Evolutionary conservation across 2,888 invertebrate genomes (phyloP), one percentile per base, ranked within the genome.

Genomic region (Mechanitis messenoides): DNA sequence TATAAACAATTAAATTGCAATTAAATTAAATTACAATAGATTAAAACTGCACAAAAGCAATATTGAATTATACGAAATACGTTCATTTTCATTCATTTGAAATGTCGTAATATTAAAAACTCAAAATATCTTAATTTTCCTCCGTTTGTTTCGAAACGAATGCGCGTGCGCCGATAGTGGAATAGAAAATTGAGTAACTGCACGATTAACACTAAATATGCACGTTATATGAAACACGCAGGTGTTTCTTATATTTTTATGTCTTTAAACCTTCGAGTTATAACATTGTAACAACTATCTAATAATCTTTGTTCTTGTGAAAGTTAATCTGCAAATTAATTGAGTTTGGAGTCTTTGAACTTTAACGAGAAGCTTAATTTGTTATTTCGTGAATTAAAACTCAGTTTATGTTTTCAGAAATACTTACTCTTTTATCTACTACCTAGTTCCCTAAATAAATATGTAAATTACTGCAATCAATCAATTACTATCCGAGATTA

Each of bases 111-210:
- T 62, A 45, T 5, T 58, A 58, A 62, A 58, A 58, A 61, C 54
- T 56, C 59, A 63, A 65, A 61, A 63, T 57, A 58, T 63, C 53
- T 53, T 61, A 59, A 33, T 64, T 55, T 47, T 60, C 59, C 58
- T 63, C 56, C 58, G 57, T 58, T 62, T 55, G 55, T 71, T 68
- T 64, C 67, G 65, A 68, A 62, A 71, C 61, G 53, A 57, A 55
- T 61, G 64, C 67, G 69, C 68, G 68, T 63, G 60, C 64, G 56
- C 53, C 55, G 62, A 65, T 58, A 63, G 53, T 58, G 58, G 53
- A 68, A 68, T 71, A 67, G 67, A 67, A 68, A 70, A 69, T 71
- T 71, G 69, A 66, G 67, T 64, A 68, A 69, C 59, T 64, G 58
- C 62, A 66, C 67, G 69, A 65, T 62, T 55, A 58, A 62, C 56